Evolutionary conservation across 2,797 vertebrate species (phyloP).

Genomic region (Karalla daura): DNA sequence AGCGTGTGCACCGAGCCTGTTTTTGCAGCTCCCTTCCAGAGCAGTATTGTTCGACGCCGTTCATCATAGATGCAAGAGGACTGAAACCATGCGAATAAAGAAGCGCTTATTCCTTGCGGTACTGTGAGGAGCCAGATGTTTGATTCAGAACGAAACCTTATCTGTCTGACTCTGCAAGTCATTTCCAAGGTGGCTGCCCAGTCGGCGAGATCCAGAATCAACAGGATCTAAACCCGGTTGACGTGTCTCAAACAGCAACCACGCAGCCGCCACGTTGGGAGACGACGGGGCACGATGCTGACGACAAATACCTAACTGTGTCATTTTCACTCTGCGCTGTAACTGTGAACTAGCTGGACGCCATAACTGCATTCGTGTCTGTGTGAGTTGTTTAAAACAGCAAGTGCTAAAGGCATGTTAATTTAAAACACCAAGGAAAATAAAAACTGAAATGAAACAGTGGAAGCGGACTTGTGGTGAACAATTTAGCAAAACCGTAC

Average conservation of each 20-base stretch:
- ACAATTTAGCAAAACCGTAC: too few relatives aligned
- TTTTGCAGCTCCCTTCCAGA: slow-evolving; percentile 17
- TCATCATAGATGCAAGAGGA: slow-evolving; percentile 1
- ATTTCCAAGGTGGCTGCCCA: slow-evolving; percentile 10
- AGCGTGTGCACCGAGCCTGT: slow-evolving; percentile 7
- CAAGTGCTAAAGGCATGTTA: slow-evolving; percentile 8
- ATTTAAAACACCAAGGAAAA: too few relatives aligned
- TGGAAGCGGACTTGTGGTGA: too few relatives aligned
- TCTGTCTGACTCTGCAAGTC: slow-evolving; percentile 17
- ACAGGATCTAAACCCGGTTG: neutral
- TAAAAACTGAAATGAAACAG: neutral
- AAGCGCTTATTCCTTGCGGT: neutral
- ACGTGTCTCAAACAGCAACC: slow-evolving; percentile 42
- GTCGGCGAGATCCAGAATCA: slow-evolving; percentile 22
- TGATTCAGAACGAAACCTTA: slow-evolving; percentile 42
- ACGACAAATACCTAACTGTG: neutral
- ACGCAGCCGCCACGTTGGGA: neutral
- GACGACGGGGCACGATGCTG: neutral
- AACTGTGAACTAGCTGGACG: slow-evolving; percentile 38
- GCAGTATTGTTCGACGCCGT: neutral
- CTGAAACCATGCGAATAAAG: slow-evolving; percentile 25
- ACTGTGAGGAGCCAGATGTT: neutral
- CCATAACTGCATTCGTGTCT: slow-evolving; percentile 10
- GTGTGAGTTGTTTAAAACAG: slow-evolving; percentile 5
- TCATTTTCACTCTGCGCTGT: slow-evolving; percentile 19